Base-by-base conservation (phyloP, 2,888 invertebrate species). In the Cataglyphis cursor region DNA sequence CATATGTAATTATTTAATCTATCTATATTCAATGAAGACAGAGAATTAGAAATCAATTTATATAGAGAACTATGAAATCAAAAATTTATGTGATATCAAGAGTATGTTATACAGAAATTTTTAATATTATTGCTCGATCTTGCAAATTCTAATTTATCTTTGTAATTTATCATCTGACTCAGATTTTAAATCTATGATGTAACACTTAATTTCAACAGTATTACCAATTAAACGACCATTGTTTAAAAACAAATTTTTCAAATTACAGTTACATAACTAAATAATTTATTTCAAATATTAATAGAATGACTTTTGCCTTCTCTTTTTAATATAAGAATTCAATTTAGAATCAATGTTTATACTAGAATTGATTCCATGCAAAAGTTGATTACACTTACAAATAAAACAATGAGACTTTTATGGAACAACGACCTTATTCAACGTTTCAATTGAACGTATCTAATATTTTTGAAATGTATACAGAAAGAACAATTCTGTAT, bases 91-190 rank as follows among this genome's bases (percentile, higher is more conserved):
- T 15, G 8, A 54, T 54, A 70, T 70, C 31, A 4, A 21, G 9
- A 35, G 9, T 35, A 70, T 38, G 38, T 70, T 35, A 8, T 18
- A 38, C 18, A 38, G 18, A 38, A 72, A 24, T 57, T 72, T 72
- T 57, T 15, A 38, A 72, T 5, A n/a, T 31, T 28, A 15, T 15
- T 18, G 8, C n/a, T 51, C 9, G n/a, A 35, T 72, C 6, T 38
- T 57, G 24, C 9, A 18, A 72, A 72, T 72, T 54, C 54, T 57
- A 72, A 72, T 72, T 72, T 4, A 31, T 8, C 8, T 35, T 51
- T 28, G 12, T 28, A 70, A 70, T 28, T 31, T 28, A 8, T 4
- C 51, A 0, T 21, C 31, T 51, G 24, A 57, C 4, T 35, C 6
- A 10, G 24, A 57, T 72, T 38, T 35, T 9, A 18, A 72, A 57